Conservation (phyloP, 2,888 invertebrate species). For the Eupelmus urozonus region DNA sequence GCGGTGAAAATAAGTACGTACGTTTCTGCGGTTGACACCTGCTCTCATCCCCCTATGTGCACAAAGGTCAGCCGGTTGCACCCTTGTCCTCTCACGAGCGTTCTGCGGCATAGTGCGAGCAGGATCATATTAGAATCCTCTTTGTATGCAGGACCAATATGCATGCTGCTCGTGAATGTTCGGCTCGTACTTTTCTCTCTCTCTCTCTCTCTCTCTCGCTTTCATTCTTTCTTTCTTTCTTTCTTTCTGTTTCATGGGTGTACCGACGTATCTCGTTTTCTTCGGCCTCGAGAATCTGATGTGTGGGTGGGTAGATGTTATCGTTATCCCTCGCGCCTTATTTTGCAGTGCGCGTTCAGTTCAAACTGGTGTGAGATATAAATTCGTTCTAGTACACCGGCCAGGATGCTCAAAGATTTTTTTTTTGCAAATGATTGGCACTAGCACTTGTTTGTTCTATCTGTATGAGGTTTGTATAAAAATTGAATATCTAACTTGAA, state of each 20-base stretch:
- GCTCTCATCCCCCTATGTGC: slow-evolving; percentile 14
- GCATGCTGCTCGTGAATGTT: slow-evolving; percentile 58
- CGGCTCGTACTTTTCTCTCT: neutral
- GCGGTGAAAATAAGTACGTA: slow-evolving; percentile 25
- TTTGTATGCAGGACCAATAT: slow-evolving; percentile 70
- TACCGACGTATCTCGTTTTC: too few species aligned
- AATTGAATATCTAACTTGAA: too few species aligned
- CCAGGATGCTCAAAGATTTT: neutral
- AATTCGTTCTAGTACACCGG: too few species aligned
- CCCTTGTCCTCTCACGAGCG: neutral
- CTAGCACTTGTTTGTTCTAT: too few species aligned
- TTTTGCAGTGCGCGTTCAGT: neutral
- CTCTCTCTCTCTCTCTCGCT: neutral
- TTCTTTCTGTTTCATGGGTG: too few species aligned
- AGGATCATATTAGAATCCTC: slow-evolving; percentile 67
- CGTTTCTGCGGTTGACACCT: slow-evolving; percentile 49
- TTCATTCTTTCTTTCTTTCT: neutral
- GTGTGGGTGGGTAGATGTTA: neutral
- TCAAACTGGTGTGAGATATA: too few species aligned
- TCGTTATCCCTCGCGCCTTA: neutral
- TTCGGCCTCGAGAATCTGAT: neutral
- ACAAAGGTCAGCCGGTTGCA: neutral
- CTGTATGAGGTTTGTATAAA: too few species aligned
- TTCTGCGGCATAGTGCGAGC: slow-evolving; percentile 15
- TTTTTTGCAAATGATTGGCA: too few species aligned